phyloP scores from a whole-genome alignment of 2,888 invertebrate genomes.

The Hedychridium roseum region DNA sequence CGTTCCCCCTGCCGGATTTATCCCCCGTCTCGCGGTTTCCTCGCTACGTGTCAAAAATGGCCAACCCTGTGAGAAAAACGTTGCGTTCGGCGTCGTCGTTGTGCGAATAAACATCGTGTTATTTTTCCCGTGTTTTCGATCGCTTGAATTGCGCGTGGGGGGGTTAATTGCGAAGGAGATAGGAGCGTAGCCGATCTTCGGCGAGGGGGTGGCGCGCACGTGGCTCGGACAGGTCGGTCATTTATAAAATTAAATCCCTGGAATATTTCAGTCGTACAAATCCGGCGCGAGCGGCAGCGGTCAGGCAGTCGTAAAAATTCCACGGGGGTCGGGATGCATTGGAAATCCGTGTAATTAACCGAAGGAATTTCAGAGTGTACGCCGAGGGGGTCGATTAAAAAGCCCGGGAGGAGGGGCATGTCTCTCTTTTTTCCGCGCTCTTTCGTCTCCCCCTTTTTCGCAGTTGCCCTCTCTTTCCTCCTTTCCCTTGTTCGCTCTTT shows the following conservation, averaged over 20 bases:
- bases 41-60: no score
- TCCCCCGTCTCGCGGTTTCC: slow-evolving; percentile 5
- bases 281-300: slow-evolving; percentile 23
- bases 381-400: slow-evolving; percentile 51
- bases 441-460: slow-evolving; percentile 15
- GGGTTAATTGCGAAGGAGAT: slow-evolving; percentile 8
- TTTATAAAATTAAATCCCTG: slow-evolving; percentile 49
- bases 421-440: slow-evolving; percentile 5
- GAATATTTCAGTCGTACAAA: slow-evolving; percentile 49
- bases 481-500: slow-evolving; percentile 10
- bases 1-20: slow-evolving; percentile 10
- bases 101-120: no score
- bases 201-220: slow-evolving; percentile 20
- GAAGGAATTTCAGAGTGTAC: slow-evolving; percentile 54
- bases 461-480: background rate
- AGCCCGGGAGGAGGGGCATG: slow-evolving; percentile 30
- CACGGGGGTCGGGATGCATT: slow-evolving; percentile 52
- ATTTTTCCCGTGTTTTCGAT: no score
- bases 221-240: slow-evolving; percentile 46
- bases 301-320: slow-evolving; percentile 58
- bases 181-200: background rate
- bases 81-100: no score
- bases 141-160: background rate
- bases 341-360: slow-evolving; percentile 62
- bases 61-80: no score